These are phyloP conservation scores for Antedon bifida DNA, from an alignment of 35 echinoderm and acorn worm genomes.

Conservation along the genomic window DNA sequence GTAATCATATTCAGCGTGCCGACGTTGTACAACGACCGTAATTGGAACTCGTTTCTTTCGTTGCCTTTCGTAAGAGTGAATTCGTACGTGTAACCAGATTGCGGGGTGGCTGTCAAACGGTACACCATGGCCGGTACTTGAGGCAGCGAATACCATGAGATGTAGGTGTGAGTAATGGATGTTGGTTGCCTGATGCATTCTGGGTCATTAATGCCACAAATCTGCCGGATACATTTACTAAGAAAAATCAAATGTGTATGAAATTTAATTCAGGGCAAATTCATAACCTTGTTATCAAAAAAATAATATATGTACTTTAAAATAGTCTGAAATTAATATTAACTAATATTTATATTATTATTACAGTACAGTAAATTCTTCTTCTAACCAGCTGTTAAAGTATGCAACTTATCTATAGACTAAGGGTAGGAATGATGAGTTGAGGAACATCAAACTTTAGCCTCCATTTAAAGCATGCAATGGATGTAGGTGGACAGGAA, in stretches of 20 bases:
- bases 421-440: too few species aligned
- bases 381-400: too few species aligned
- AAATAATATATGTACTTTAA: too few species aligned
- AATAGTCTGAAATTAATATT: too few species aligned
- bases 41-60: conserved; percentile 11
- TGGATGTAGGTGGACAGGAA: too few species aligned
- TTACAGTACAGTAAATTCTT: too few species aligned
- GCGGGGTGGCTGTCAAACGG: conserved; percentile 22
- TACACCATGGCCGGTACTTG: conserved; percentile 24
- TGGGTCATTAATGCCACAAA: conserved; percentile 8
- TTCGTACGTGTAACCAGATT: conserved; percentile 20
- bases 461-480: too few species aligned
- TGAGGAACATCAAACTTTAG: too few species aligned
- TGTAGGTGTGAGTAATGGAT: conserved; percentile 26
- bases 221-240: conserved; percentile 18
- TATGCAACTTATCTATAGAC: too few species aligned
- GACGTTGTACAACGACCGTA: neutral
- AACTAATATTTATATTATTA: too few species aligned
- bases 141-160: conserved; percentile 15
- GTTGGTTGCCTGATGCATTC: conserved; percentile 11
- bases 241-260: neutral
- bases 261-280: neutral
- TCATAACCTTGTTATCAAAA: neutral
- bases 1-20: conserved; percentile 10
- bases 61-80: conserved; percentile 33